A percentile compares a stretch with the other conserved stretches of the same genome.
phyloP scores from a whole-genome alignment of 2,888 invertebrate genomes.

The Chironomus tentans region DNA sequence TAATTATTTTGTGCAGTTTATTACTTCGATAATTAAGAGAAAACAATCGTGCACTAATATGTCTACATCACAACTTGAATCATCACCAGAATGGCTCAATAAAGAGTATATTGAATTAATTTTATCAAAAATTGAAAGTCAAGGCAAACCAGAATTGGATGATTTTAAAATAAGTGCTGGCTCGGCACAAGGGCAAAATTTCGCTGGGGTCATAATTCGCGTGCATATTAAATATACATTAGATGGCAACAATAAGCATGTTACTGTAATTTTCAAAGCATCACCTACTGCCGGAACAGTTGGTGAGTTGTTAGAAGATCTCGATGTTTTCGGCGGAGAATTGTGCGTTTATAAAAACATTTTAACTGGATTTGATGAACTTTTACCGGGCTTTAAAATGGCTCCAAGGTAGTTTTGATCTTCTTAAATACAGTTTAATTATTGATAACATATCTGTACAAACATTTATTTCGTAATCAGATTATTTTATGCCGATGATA shows the following conservation, averaged over 20 bases:
- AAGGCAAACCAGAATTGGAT: slow-evolving; percentile 28
- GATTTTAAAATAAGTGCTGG: slow-evolving; percentile 32
- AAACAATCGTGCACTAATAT: background rate
- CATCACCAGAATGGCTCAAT: slow-evolving; percentile 30
- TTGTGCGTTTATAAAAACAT: slow-evolving; percentile 32
- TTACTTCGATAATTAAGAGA: background rate
- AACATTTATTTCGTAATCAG: background rate
- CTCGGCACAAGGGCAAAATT: slow-evolving; percentile 35
- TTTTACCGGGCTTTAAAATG: slow-evolving; percentile 32
- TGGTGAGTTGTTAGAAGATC: slow-evolving; percentile 32
- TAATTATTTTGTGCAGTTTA: background rate
- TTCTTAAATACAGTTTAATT: background rate
- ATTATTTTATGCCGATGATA: slow-evolving; percentile 33
- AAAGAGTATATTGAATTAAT: slow-evolving; percentile 32
- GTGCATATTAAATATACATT: slow-evolving; percentile 30
- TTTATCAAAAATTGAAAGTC: slow-evolving; percentile 30
- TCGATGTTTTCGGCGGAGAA: slow-evolving; percentile 34
- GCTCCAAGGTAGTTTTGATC: slow-evolving; percentile 32
- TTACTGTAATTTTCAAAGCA: slow-evolving; percentile 34
- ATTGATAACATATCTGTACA: background rate
- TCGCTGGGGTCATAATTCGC: slow-evolving; percentile 33
- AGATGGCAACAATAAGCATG: slow-evolving; percentile 20
- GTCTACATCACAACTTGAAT: background rate
- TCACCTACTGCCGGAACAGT: slow-evolving; percentile 32
- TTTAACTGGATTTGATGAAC: slow-evolving; percentile 30